A percentile compares a stretch with the other conserved stretches of the same genome.
These are phyloP conservation scores for Cantharis nigra DNA, from an alignment of 2,888 invertebrate species.

Conservation along the genomic window DNA sequence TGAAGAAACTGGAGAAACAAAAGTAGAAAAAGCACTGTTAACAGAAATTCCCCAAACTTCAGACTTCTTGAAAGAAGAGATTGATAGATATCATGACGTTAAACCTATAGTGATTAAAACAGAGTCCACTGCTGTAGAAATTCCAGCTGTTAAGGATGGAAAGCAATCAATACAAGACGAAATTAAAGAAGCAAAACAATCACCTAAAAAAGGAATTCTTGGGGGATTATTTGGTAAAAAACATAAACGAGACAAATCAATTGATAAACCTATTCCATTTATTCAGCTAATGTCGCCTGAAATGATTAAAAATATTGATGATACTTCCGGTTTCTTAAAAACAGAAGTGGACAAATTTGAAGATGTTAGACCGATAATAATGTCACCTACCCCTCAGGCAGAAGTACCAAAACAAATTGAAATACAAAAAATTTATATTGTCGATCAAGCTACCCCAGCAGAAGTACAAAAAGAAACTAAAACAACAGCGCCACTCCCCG, in stretches of 20 bases:
- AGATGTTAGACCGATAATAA: slow-evolving; percentile 38
- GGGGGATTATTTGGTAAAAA: slow-evolving; percentile 36
- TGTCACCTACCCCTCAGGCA: background rate
- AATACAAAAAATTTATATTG: slow-evolving; percentile 8
- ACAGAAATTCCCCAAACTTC: background rate
- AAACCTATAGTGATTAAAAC: slow-evolving; percentile 21
- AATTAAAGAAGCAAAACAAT: background rate
- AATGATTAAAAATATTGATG: slow-evolving; percentile 41
- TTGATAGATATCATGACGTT: slow-evolving; percentile 45
- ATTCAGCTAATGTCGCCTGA: slow-evolving; percentile 20
- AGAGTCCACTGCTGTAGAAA: background rate
- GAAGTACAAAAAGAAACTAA: background rate
- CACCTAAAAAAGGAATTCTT: slow-evolving; percentile 25
- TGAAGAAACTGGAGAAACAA: background rate
- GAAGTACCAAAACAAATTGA: background rate
- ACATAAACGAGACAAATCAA: slow-evolving; percentile 21
- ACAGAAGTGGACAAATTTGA: slow-evolving; percentile 45
- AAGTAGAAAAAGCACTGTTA: background rate
- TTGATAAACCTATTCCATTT: slow-evolving; percentile 7
- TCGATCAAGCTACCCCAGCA: slow-evolving; percentile 6
- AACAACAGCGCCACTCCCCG: too few relatives aligned
- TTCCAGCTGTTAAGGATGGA: background rate
- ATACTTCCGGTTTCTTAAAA: slow-evolving; percentile 40
- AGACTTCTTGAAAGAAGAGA: slow-evolving; percentile 42
- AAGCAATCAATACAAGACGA: background rate